Evolutionary conservation across 1,140 invertebrate genomes (phyloP), one percentile per base, ranked within the genome.

Genomic region (Vollenhovia emeryi): DNA sequence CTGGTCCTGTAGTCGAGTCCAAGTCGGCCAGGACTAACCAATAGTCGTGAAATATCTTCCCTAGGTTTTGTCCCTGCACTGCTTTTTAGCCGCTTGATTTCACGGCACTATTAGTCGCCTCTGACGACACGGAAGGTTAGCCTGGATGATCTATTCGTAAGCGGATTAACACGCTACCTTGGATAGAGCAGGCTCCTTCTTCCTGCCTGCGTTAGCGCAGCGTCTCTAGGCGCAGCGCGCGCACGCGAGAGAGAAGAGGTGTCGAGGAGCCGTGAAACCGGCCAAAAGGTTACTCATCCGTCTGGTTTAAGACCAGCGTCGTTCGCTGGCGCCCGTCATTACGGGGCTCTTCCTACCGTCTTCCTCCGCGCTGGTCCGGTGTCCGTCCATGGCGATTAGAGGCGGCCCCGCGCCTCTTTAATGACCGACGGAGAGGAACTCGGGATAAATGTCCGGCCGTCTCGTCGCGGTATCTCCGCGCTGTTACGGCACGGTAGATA

Each of bases 281-380:
- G 36, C 52, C 55, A 18, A 83, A 87, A 89, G 84, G 64, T 88
- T 73, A 60, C 64, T 83, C 71, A 89, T 89, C 76, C 43, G 64
- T 86, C 87, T 78, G 69, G 43, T 86, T 83, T 59, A 78, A 69
- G 84, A 79, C 74, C 36, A 50, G 27, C 83, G 6, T 7, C 15
- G 3, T 36, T 8, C n/a, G 3, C n/a, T 48, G 21, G 83, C 60
- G 68, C 45, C 57, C 50, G 80, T 75, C 48, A 85, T 87, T 87
- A 88, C 76, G 74, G 74, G 80, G 50, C 59, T 75, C 66, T 84
- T 45, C 21, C 24, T 40, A 13, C 15, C 21, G 9, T 18, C 43
- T 13, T 75, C 33, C 24, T 78, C 43, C 7, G 7, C n/a, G 8
- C 21, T 18, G 33, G 11, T 79, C n/a, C 48, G 11, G 69, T 74